A percentile compares a stretch with the other conserved stretches of the same genome.
Evolutionary conservation across 2,113 vertebrate species (phyloP).

Genomic region (Peromyscus californicus): DNA sequence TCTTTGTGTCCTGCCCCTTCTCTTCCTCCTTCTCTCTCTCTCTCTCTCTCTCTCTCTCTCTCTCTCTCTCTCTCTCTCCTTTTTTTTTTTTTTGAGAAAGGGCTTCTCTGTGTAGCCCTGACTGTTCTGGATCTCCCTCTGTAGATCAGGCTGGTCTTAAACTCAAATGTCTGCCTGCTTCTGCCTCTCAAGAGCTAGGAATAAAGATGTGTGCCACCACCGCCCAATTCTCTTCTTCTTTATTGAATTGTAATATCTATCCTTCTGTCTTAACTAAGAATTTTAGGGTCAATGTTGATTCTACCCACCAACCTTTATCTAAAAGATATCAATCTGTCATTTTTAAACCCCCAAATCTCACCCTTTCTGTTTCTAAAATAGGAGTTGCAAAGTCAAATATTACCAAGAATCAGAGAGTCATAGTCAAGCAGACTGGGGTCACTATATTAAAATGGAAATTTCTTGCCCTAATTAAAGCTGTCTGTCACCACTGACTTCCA

Average conservation of each 20-base stretch:
- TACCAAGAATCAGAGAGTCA: neutral
- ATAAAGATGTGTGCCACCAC: too few relatives aligned
- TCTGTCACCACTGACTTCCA: neutral
- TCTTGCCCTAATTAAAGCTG: neutral
- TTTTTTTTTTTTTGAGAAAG: neutral
- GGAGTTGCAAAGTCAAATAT: neutral
- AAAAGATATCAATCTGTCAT: neutral
- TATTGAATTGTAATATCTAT: neutral
- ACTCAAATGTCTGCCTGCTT: too few relatives aligned
- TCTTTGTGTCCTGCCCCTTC: neutral
- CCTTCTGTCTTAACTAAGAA: neutral
- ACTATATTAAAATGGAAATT: neutral
- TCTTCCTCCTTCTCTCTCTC: neutral
- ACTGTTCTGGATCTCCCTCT: too few relatives aligned
- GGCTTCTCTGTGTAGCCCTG: too few relatives aligned
- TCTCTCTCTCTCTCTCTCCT: neutral
- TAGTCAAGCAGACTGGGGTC: neutral
- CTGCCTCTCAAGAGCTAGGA: too few relatives aligned
- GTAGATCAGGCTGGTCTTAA: too few relatives aligned
- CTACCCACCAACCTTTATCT: neutral
- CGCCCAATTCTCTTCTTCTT: neutral
- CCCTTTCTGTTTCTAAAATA: neutral
- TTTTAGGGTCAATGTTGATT: neutral
- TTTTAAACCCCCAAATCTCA: neutral
- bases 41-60: neutral